Percentiles rank a stretch among this genome's conserved stretches.
Evolutionary conservation across 2,797 vertebrate species (phyloP).

Genomic region (Falco biarmicus): DNA sequence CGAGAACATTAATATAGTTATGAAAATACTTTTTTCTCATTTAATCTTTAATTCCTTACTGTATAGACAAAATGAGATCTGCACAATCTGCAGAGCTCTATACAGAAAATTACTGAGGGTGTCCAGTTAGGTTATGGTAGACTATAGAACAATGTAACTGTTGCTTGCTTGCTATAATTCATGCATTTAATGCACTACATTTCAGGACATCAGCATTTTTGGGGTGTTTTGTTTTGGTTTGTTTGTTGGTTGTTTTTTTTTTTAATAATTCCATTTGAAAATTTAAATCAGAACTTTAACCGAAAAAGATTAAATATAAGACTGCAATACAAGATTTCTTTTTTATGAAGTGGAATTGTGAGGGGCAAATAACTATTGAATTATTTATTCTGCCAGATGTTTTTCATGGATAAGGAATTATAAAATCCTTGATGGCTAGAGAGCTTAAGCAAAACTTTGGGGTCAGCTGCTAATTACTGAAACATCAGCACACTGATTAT

Average conservation of each 20-base stretch:
- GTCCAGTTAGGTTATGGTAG: not conserved
- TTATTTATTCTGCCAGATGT: not conserved
- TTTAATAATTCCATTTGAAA: not conserved
- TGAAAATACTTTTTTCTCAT: constrained; percentile 8
- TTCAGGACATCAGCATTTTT: not conserved
- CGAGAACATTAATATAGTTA: not conserved
- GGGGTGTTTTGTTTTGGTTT: no score
- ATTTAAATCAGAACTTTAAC: not conserved
- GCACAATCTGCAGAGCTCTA: not conserved
- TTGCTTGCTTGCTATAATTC: not conserved
- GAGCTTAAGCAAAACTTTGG: not conserved
- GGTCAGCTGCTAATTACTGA: not conserved
- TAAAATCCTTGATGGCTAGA: not conserved
- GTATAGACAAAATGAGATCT: not conserved
- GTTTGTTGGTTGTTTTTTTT: not conserved
- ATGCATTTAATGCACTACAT: not conserved
- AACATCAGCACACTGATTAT: not conserved
- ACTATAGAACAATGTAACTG: not conserved
- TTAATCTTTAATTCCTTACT: not conserved
- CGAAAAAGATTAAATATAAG: not conserved
- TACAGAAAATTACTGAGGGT: not conserved
- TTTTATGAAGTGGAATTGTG: not conserved
- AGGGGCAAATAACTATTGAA: not conserved
- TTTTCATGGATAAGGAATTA: not conserved
- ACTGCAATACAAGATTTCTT: not conserved